Percentiles rank a stretch among this genome's conserved stretches.
Evolutionary conservation across 2,113 vertebrate genomes (phyloP).

Genomic region (Apodemus speciosus): DNA sequence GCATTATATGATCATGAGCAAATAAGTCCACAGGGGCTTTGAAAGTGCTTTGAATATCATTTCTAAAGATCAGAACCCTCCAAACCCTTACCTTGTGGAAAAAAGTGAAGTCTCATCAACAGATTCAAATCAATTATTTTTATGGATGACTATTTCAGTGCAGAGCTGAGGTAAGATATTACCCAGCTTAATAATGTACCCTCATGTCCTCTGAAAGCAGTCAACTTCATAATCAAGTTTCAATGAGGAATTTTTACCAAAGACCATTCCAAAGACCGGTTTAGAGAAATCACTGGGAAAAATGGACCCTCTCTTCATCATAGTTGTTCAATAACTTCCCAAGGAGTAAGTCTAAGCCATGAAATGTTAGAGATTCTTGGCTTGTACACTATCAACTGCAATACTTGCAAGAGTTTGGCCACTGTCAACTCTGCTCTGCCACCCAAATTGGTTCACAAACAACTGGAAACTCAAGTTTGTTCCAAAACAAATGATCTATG

Average conservation of each 20-base stretch:
- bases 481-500: neutral
- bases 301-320: slow-evolving; percentile 35
- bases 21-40: slow-evolving; percentile 61
- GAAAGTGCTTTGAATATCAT: slow-evolving; percentile 75
- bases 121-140: slow-evolving; percentile 72
- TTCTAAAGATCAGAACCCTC: slow-evolving; percentile 76
- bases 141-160: slow-evolving; percentile 44
- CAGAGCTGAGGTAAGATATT: slow-evolving; percentile 71
- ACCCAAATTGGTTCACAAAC: fast-evolving
- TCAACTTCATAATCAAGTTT: slow-evolving; percentile 67
- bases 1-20: slow-evolving; percentile 75
- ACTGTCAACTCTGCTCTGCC: neutral
- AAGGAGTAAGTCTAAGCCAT: slow-evolving; percentile 21
- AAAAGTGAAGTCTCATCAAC: slow-evolving; percentile 26
- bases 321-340: slow-evolving; percentile 35
- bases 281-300: slow-evolving; percentile 61
- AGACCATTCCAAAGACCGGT: slow-evolving; percentile 55
- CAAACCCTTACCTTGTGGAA: slow-evolving; percentile 55
- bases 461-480: neutral
- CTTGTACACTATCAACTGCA: neutral
- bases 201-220: slow-evolving; percentile 68
- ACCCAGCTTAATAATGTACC: slow-evolving; percentile 73
- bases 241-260: slow-evolving; percentile 69
- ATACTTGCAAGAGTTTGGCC: neutral
- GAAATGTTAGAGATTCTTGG: neutral